phyloP scores from a whole-genome alignment of 2,113 vertebrate species.

The Chascanopsetta lugubris region DNA sequence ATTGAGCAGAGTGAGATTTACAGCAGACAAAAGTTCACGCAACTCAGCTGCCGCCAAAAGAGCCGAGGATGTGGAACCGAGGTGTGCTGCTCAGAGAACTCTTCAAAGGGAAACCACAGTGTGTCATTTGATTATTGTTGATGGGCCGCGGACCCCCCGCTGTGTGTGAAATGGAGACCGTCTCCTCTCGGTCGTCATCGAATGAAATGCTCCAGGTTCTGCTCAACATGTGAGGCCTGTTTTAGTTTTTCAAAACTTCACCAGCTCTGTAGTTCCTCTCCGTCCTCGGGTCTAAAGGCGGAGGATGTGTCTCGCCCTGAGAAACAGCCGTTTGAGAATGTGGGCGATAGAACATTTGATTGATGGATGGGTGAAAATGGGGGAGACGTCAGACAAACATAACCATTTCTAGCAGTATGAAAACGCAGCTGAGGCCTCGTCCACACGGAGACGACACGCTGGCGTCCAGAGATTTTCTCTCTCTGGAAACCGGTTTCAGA shows the following conservation, averaged over 20 bases:
- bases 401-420: too few species aligned
- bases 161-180: neutral
- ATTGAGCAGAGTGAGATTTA: conserved; percentile 67
- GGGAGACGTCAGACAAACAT: too few species aligned
- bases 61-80: neutral
- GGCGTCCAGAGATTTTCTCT: too few species aligned
- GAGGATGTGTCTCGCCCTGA: too few species aligned
- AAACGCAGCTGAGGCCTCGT: too few species aligned
- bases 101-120: neutral
- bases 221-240: neutral
- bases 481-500: too few species aligned
- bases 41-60: conserved; percentile 31
- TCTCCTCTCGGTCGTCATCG: neutral
- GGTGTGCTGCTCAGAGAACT: conserved; percentile 2
- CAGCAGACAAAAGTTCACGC: conserved; percentile 49
- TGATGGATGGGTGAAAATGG: too few species aligned
- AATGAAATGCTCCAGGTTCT: neutral
- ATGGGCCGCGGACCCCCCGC: too few species aligned
- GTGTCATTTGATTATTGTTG: neutral
- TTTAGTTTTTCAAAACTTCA: neutral
- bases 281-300: too few species aligned
- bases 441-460: too few species aligned
- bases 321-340: too few species aligned
- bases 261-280: neutral
- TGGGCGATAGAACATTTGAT: too few species aligned